Evolutionary conservation across 2,113 vertebrate species (phyloP).

Genomic region (Laticauda colubrina): DNA sequence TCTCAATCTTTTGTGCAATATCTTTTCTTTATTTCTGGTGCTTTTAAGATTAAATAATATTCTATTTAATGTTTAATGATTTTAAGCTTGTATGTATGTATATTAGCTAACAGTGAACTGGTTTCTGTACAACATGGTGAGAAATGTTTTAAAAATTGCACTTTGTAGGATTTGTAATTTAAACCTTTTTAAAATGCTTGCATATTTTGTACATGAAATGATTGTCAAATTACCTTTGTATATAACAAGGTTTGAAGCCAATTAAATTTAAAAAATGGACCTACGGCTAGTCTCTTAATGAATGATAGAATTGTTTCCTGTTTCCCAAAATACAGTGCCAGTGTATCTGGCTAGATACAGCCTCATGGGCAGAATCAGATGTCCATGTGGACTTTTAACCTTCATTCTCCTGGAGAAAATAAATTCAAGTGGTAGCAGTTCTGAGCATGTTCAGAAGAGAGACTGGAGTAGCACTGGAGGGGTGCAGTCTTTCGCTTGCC

Average conservation of each 20-base stretch:
- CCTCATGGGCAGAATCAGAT: too few species aligned
- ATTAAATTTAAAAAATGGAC: constrained; percentile 65
- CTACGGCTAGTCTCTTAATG: constrained; percentile 53
- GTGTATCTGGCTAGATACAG: too few species aligned
- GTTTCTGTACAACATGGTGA: constrained; percentile 92
- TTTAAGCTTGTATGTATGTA: constrained; percentile 71
- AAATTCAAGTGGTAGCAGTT: neutral
- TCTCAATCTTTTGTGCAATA: constrained; percentile 74
- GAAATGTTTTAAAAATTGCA: constrained; percentile 84
- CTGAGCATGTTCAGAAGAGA: neutral
- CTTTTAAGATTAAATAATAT: constrained; percentile 62
- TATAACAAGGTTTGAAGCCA: constrained; percentile 84
- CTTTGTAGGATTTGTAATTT: constrained; percentile 90
- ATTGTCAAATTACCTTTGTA: constrained; percentile 83
- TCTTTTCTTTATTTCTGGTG: constrained; percentile 61
- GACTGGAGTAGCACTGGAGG: neutral
- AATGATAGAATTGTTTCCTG: neutral
- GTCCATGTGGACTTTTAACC: neutral
- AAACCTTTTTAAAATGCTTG: constrained; percentile 83
- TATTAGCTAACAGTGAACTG: constrained; percentile 86
- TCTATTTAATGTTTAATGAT: constrained; percentile 61
- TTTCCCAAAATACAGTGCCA: neutral
- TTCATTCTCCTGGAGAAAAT: neutral
- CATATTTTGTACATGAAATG: constrained; percentile 81
- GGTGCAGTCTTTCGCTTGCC: neutral